These are phyloP conservation scores for Drosophila littoralis DNA, from an alignment of 1,140 invertebrate species.

Conservation along the genomic window DNA sequence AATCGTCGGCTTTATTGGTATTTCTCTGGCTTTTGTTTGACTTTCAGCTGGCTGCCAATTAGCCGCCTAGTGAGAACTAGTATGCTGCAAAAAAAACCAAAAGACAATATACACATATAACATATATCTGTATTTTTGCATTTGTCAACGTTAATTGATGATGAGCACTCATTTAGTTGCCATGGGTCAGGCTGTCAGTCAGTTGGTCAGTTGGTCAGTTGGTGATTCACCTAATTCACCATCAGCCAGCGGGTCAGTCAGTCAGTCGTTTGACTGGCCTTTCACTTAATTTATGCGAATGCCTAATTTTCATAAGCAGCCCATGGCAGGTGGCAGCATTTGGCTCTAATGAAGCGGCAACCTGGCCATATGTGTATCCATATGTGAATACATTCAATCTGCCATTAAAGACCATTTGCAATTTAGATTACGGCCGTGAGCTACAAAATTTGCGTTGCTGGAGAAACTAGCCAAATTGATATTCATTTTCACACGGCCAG, in stretches of 20 bases:
- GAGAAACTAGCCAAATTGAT: conserved; percentile 24
- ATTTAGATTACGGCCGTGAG: conserved; percentile 50
- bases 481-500: conserved; percentile 14
- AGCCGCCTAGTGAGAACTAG: conserved; percentile 50
- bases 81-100: too few species aligned
- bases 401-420: conserved; percentile 50
- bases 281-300: conserved; percentile 71
- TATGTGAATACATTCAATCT: conserved; percentile 37
- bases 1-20: conserved; percentile 72
- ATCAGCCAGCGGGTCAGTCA: conserved; percentile 12
- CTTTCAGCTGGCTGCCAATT: conserved; percentile 67
- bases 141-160: conserved; percentile 78
- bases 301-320: conserved; percentile 68
- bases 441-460: conserved; percentile 22
- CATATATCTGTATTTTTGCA: conserved; percentile 41
- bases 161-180: conserved; percentile 65
- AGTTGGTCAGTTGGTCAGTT: conserved; percentile 19
- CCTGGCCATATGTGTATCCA: conserved; percentile 20
- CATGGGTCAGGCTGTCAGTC: conserved; percentile 37
- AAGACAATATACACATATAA: background rate
- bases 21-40: conserved; percentile 76
- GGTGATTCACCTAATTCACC: conserved; percentile 5
- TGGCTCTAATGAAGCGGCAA: conserved; percentile 66
- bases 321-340: conserved; percentile 41
- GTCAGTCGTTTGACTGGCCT: conserved; percentile 29